Base-by-base conservation (phyloP, 2,888 invertebrate genomes). In the Polymixis flavicincta region DNA sequence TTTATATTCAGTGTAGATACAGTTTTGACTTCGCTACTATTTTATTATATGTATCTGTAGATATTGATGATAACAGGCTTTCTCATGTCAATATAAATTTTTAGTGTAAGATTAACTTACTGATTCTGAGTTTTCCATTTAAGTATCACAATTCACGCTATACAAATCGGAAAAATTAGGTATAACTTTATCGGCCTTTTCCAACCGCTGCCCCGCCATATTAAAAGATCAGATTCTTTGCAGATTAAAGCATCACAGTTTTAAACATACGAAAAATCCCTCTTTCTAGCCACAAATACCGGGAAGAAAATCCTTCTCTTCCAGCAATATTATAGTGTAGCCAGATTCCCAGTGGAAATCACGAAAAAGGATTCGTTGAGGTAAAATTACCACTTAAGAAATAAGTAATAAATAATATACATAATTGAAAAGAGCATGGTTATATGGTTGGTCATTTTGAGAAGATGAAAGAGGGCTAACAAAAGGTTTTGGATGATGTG, bases 271-370 rank as follows among this genome's bases (percentile, higher is more conserved):
- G 25, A 25, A 52, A 14, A 50, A 1, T 50, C 11, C 4, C 7
- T 17, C 25, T 22, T 50, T 72, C 22, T 17, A 42, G 13, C 3
- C 14, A 55, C 14, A n/a, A 57, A 42, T n/a, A n/a, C 7, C 14
- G 32, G 28, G 14, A 65, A 17, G 8, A n/a, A 48, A 65, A 48
- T 54, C 25, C 13, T 37, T 17, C n/a, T 60, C 17, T n/a, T 7
- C 25, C 42, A 60, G 13, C 52, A 45, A 19, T 52, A 59, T 59
- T 25, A 67, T 76, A 77, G 50, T 76, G 59, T 59, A 54, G 59
- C 32, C 4, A 28, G 54, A 69, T 25, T 13, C 70, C 78, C 45
- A 0, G 19, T 8, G 76, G 78, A 71, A 76, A 76, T 70, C 48
- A 54, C 14, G 48, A n/a, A 70, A 70, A 60, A 70, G 28, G 37